Evolutionary conservation across 2,113 vertebrate species (phyloP).

Genomic region (Strigops habroptila): DNA sequence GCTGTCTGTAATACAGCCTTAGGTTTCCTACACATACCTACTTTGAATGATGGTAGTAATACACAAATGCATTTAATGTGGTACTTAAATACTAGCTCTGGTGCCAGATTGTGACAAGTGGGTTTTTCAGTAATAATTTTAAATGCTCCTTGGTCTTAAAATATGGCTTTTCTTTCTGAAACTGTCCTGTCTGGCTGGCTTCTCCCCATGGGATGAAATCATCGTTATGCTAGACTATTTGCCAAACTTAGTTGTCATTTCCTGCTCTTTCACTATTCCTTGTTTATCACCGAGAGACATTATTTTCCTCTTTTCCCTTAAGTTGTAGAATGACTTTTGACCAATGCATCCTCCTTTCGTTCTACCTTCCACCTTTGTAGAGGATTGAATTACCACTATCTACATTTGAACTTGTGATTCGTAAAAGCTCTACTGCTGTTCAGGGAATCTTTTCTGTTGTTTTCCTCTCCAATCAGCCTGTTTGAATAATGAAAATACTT

Average conservation of each 20-base stretch:
- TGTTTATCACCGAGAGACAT: background rate
- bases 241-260: background rate
- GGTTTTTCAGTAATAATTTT: background rate
- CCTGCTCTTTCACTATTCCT: background rate
- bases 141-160: background rate
- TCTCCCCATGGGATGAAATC: background rate
- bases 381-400: background rate
- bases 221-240: background rate
- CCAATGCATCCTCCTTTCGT: background rate
- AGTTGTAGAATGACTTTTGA: background rate
- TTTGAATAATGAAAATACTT: background rate
- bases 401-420: background rate
- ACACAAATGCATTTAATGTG: background rate
- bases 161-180: background rate
- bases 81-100: background rate
- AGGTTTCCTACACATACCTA: background rate
- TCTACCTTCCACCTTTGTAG: background rate
- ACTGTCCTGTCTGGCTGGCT: background rate
- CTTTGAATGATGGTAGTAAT: background rate
- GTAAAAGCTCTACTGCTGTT: background rate
- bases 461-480: background rate
- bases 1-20: background rate
- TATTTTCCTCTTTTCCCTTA: background rate
- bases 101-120: background rate
- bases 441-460: background rate